Base-by-base conservation (phyloP, 2,888 invertebrate genomes). In the Sylvicola fuscatus region DNA sequence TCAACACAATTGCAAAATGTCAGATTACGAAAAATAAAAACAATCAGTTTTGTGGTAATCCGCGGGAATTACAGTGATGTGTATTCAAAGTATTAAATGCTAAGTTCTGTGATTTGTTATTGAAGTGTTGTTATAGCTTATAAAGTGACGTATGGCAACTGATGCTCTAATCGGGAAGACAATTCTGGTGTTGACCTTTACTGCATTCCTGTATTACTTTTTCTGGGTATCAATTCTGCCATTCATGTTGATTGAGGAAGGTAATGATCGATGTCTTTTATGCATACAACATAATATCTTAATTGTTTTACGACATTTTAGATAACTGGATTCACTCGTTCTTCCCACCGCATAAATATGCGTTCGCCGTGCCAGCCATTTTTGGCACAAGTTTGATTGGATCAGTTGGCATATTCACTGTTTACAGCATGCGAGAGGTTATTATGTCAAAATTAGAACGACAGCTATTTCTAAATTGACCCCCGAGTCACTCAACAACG, bases 181-280 rank as follows among this genome's bases (percentile, higher is more conserved):
- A 34, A 55, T 71, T 42, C 56, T 77, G 44, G 58, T 64, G 40
- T 44, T 61, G 3, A 66, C 68, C 3, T 50, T 63, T 4, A 49
- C 58, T 10, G 45, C 66, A 37, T 72, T 72, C 45, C 43, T 65
- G 1, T 62, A 72, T 46, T 64, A 73, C 41, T 65, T 70, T 27
- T 53, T 71, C 38, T 78, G 77, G 77, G 56, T 76, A 13, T 68
- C 74, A 38, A 66, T 69, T 32, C 62, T 74, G 45, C 78, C 78
- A 2, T 76, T 79, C 46, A 66, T 74, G 46, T 63, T 68, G 36
- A 60, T 66, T 43, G 66, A 66, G 48, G 60, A 66, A 61, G 65
- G 75, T 62, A 49, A 52, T 49, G 45, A 41, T 53, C 3, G 54
- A 53, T 38, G 48, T n/a, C n/a, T n/a, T n/a, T n/a, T n/a, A n/a